Base-by-base conservation (phyloP, 2,113 vertebrate species). In the Muntiacus muntjak region DNA sequence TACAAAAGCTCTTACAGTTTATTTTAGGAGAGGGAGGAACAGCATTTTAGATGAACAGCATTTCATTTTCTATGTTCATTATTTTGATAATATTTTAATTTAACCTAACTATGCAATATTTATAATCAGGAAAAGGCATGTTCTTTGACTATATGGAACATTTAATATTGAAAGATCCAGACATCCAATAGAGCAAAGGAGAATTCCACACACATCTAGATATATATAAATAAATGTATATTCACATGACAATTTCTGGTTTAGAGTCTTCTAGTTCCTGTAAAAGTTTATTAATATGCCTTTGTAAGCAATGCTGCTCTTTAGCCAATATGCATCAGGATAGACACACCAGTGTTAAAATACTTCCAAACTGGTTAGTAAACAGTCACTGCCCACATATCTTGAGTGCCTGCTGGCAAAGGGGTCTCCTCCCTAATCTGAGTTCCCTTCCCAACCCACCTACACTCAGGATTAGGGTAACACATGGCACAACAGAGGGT, bases 21-120 rank as follows among this genome's bases (percentile, higher is more conserved):
- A 55, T 93, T 96, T 90, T 89, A 87, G 57, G 60, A 33, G 3
- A 83, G 23, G 43, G 15, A 89, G 28, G 60, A 83, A 91, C 23
- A 79, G 67, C 64, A 95, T 79, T 96, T 92, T 92, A 91, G 81
- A 95, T 26, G 67, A 74, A 74, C 67, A 14, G 87, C 13, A 74
- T 45, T 96, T 95, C 33, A 50, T 25, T 96, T 96, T 83, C 60
- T 82, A 64, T 60, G 81, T 74, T 62, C 87, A 91, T 76, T 95
- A 74, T 47, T 86, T 82, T 74, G 28, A n/a, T 40, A 43, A 43
- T 79, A 92, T 85, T 95, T 97, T 57, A 83, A 86, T 79, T 78
- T 88, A 12, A 93, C 8, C 10, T 78, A 96, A 86, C 17, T 64
- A 85, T 11, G 8, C 85, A 87, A 50, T 84, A 83, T 95, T 81